Evolutionary conservation across 2,888 invertebrate genomes (phyloP), one percentile per base, ranked within the genome.

Genomic region (Phengaris alcon): DNA sequence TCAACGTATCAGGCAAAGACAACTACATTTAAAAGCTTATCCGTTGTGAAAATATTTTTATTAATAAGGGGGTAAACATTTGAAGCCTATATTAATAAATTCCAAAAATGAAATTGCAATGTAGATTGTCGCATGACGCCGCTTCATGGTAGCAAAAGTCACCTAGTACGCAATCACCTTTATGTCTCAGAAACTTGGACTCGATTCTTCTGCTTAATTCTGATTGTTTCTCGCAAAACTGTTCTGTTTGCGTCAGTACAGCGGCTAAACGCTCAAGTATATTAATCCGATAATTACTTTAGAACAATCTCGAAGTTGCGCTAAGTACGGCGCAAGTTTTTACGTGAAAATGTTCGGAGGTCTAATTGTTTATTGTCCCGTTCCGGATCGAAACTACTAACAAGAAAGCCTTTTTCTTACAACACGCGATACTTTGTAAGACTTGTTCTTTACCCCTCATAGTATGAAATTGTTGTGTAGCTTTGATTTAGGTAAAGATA

Each of bases 241-340:
- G 87, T 89, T 88, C 83, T 83, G 83, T 84, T 88, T 87, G 85
- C 89, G 89, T 89, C 89, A 89, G 85, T 86, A 85, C 85, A 84
- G 84, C 84, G 83, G 83, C 83, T 86, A 83, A 87, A 84, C 84
- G 87, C 83, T 88, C 82, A 82, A 89, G 90, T 89, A 87, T 91
- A 91, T 91, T 91, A 91, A 91, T 91, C 90, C 90, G 88, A 90
- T 91, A 92, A 92, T 91, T 91, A 90, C 92, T 91, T 91, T 87
- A 88, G 89, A 91, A 93, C 91, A 92, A 91, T 91, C 90, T 87
- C 80, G 84, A 91, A 91, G 87, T 91, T 91, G 84, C 82, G 86
- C 86, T 86, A 85, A 87, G 87, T 81, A 82, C 82, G 80, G 81
- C 82, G 78, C 80, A 89, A 90, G 85, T 90, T 90, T 90, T 90